Evolutionary conservation across 23 tunicate genomes (phyloP), one percentile per base, ranked within the genome.

Genomic region (Halocynthia aurantium): DNA sequence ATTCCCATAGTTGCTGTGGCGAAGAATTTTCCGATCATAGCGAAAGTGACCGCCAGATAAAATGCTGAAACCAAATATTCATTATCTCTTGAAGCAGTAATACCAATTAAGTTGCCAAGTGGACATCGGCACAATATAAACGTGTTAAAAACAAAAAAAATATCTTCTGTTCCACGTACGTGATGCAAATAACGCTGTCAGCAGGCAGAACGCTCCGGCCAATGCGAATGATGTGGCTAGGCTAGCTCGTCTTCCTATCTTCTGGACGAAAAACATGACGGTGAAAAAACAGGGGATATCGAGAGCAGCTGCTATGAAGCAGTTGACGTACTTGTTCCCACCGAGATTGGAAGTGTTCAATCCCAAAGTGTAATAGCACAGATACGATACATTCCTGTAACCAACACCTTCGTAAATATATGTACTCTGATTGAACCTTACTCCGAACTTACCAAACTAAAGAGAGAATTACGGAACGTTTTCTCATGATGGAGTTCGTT

Each of bases 21-120:
- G 19, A 66, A 77, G 50, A 77, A 77, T 50, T 77, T 77, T 13
- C 72, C 72, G 57, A 77, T 20, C 73, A 77, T 77, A 62, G 73
- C 72, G 50, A 77, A 77, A 18, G 55, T 61, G 9, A 74, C 56
- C 4, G 44, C 44, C 44, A 31, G 44, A 31, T 31, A 31, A 31
- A 31, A 31, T 31, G 44, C 44, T 31, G 44, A 31, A 31, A 31
- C 44, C 2, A 31, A 31, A 31, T 31, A 31, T 31, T 31, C 4
- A 31, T 31, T 31, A 4, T 31, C 44, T 31, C 44, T 31, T 0
- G 44, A 31, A 31, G 44, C 44, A 31, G 44, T 31, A 31, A 31
- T 31, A 31, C 44, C 1, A 31, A 31, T 31, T 31, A 31, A 31
- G 44, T 31, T 31, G 44, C 4, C 44, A 31, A 4, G 44, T 31